phyloP scores from a whole-genome alignment of 2,113 vertebrate species.

The Glaucidium brasilianum region DNA sequence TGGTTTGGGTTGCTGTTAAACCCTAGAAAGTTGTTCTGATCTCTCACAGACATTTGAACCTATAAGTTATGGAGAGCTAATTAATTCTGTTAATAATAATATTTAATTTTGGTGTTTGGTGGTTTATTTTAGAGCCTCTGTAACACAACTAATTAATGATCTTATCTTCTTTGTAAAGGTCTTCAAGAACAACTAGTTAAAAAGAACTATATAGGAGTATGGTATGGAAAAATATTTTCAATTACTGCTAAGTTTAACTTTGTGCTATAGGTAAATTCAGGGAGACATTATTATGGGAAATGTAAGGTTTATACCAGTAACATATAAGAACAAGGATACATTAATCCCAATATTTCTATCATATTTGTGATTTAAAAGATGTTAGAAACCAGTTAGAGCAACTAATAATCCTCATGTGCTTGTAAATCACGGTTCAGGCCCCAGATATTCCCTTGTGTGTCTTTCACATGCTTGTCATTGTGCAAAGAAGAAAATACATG shows the following conservation, averaged over 20 bases:
- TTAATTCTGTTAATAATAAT: too few relatives aligned
- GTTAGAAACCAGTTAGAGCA: background rate
- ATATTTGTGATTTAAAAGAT: background rate
- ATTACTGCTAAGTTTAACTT: background rate
- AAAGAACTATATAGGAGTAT: background rate
- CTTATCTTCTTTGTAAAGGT: background rate
- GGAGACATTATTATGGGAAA: background rate
- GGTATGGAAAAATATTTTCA: background rate
- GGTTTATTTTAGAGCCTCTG: too few relatives aligned
- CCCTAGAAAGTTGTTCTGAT: too few relatives aligned
- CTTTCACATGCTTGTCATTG: background rate
- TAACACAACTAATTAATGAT: background rate
- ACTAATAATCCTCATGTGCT: background rate
- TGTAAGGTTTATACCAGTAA: background rate
- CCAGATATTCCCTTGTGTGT: background rate
- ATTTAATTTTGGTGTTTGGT: too few relatives aligned
- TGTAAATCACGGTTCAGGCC: background rate
- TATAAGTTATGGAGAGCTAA: too few relatives aligned
- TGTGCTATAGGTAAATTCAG: background rate
- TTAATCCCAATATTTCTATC: background rate
- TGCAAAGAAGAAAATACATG: background rate
- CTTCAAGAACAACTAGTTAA: background rate
- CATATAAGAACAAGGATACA: background rate
- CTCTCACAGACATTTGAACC: too few relatives aligned
- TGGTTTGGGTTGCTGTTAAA: too few relatives aligned